Base-by-base conservation (phyloP, 2,797 vertebrate species). In the Gastrophryne carolinensis region DNA sequence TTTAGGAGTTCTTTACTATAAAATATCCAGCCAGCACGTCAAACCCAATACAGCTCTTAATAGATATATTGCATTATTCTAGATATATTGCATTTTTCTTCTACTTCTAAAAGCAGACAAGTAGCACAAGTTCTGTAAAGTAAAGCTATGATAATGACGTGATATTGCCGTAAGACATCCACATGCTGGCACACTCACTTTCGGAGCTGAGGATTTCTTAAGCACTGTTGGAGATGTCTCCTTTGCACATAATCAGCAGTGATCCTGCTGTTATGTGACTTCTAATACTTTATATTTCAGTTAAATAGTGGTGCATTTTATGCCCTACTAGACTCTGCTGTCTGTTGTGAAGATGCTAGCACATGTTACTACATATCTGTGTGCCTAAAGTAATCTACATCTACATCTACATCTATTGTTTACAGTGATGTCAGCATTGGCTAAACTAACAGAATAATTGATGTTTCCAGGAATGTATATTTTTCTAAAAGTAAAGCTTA, bases 101-200 rank as follows among this genome's bases (percentile, higher is more conserved):
- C n/a, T n/a, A n/a, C n/a, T n/a, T n/a, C n/a, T n/a, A n/a, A n/a
- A n/a, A n/a, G 15, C 10, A 26, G 10, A 65, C 62, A 24, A 15
- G 21, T 15, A 44, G 23, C 41, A 68, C 27, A 75, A 68, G 61
- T 57, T 60, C 53, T 27, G 8, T 30, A 13, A 64, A 57, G 21
- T 8, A 12, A 41, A 27, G 64, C 73, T 75, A 67, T 67, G 30
- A 75, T 68, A 66, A 23, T 13, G 17, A n/a, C n/a, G 47, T 60
- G 41, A 37, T 66, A 67, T 74, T 66, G 73, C 73, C 73, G 15
- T 60, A 75, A 75, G 73, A 75, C 64, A 75, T 52, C 54, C 73
- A 68, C 73, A 23, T 54, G 30, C 50, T 60, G 73, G 44, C 37
- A n/a, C 26, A 60, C 41, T 60, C 67, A 39, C 54, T 60, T 61